These are phyloP conservation scores for Forbesichthys papilliferus DNA, from an alignment of 2,113 vertebrate genomes.

Conservation along the genomic window DNA sequence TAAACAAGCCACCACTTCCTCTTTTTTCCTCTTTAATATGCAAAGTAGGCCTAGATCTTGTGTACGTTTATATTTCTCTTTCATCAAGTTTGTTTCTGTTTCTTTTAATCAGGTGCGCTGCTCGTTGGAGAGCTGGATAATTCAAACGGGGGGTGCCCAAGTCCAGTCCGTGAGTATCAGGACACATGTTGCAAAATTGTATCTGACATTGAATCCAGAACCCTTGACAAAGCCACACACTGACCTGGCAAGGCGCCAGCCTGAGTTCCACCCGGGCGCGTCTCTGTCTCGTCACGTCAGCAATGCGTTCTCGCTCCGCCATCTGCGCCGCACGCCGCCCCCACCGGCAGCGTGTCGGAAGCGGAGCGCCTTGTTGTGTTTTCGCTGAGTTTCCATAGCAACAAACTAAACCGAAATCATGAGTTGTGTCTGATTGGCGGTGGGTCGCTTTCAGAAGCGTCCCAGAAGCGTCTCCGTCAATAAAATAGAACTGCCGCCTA, in stretches of 20 bases:
- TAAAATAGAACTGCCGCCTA: too few relatives aligned
- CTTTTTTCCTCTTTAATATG: not conserved
- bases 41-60: not conserved
- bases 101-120: conserved; percentile 83
- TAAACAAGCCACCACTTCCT: not conserved
- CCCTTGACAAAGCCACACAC: conserved; percentile 34
- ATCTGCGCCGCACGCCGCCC: too few relatives aligned
- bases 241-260: conserved; percentile 37
- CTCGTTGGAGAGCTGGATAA: conserved; percentile 91
- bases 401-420: too few relatives aligned
- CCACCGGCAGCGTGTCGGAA: too few relatives aligned
- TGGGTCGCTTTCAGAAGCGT: too few relatives aligned
- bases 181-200: conserved; percentile 6
- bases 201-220: not conserved
- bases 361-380: too few relatives aligned
- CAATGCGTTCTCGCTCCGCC: too few relatives aligned
- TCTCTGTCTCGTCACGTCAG: too few relatives aligned
- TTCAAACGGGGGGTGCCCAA: conserved; percentile 93
- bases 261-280: not conserved
- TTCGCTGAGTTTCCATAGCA: too few relatives aligned
- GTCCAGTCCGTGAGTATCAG: conserved; percentile 91
- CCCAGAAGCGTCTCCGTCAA: too few relatives aligned
- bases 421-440: too few relatives aligned
- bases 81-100: not conserved
- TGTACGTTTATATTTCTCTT: not conserved